phyloP scores from a whole-genome alignment of 2,888 invertebrate species.

The Lampropteryx suffumata region DNA sequence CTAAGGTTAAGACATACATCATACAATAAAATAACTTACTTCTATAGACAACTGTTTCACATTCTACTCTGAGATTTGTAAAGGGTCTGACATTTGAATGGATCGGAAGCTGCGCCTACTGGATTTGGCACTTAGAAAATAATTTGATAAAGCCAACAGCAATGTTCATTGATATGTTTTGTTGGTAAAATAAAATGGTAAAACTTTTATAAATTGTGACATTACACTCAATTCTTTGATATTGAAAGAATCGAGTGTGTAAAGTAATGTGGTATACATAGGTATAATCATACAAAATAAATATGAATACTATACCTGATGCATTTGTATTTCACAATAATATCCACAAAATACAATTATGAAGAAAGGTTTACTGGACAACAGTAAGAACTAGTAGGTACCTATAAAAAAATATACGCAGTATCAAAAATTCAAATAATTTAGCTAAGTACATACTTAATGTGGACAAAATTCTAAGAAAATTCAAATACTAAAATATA shows the following conservation, averaged over 20 bases:
- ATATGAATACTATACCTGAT: slow-evolving; percentile 44
- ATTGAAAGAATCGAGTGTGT: too few species aligned
- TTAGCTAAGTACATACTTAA: slow-evolving; percentile 51
- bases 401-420: slow-evolving; percentile 40
- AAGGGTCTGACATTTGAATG: slow-evolving; percentile 42
- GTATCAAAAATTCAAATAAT: slow-evolving; percentile 47
- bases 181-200: slow-evolving; percentile 35
- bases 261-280: too few species aligned
- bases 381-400: slow-evolving; percentile 24
- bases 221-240: slow-evolving; percentile 9
- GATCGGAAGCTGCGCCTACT: slow-evolving; percentile 49
- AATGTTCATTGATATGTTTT: slow-evolving; percentile 50
- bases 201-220: slow-evolving; percentile 23
- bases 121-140: slow-evolving; percentile 61
- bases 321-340: slow-evolving; percentile 34
- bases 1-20: slow-evolving; percentile 78
- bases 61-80: slow-evolving; percentile 68
- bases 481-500: slow-evolving; percentile 12
- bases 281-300: slow-evolving; percentile 57
- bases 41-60: slow-evolving; percentile 69
- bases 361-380: slow-evolving; percentile 30
- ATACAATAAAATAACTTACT: slow-evolving; percentile 75
- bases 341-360: slow-evolving; percentile 9
- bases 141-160: slow-evolving; percentile 17
- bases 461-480: slow-evolving; percentile 35